These are phyloP conservation scores for Heterocephalus glaber DNA, from an alignment of 2,113 vertebrate species.

Conservation along the genomic window DNA sequence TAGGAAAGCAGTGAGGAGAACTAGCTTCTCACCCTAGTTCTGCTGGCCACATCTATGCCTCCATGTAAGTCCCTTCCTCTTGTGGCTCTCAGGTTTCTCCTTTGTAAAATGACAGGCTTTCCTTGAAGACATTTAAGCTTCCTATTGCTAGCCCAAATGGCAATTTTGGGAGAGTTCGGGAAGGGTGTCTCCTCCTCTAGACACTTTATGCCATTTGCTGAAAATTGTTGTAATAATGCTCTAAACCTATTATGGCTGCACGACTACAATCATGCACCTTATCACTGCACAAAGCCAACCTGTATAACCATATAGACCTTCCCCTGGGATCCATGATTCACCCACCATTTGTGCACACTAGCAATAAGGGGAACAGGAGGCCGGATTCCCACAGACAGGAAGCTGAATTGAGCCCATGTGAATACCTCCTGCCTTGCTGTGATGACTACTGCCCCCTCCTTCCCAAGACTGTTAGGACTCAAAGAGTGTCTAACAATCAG, in stretches of 20 bases:
- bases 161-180: background rate
- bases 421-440: too few species aligned
- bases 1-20: background rate
- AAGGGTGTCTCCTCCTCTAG: background rate
- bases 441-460: background rate
- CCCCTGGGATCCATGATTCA: background rate
- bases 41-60: background rate
- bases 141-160: background rate
- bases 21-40: background rate
- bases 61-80: background rate
- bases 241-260: background rate
- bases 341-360: background rate
- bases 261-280: fast-evolving
- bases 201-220: background rate
- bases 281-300: background rate
- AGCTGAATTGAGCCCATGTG: background rate
- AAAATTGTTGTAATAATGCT: background rate
- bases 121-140: background rate
- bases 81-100: background rate
- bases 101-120: background rate
- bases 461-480: background rate
- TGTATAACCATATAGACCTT: too few species aligned
- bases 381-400: background rate
- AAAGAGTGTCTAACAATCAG: background rate
- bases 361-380: background rate